These are phyloP conservation scores for Episyrphus balteatus DNA, from an alignment of 1,140 invertebrate species.

Conservation along the genomic window DNA sequence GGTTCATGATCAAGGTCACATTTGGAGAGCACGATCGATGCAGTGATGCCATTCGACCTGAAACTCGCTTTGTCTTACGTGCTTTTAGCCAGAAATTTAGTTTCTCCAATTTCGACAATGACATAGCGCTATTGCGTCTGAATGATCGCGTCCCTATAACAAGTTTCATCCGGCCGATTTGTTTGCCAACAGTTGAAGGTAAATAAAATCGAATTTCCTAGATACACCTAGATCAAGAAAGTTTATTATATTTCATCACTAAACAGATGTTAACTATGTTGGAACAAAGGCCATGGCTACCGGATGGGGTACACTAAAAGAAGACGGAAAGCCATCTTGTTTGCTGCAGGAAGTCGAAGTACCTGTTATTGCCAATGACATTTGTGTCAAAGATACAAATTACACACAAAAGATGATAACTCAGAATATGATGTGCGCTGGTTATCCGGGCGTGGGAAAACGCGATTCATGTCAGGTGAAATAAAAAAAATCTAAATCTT, in stretches of 20 bases:
- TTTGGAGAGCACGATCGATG: slow-evolving; percentile 77
- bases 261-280: slow-evolving; percentile 51
- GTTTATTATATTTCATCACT: neutral
- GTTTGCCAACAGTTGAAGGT: slow-evolving; percentile 56
- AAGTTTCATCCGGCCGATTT: slow-evolving; percentile 64
- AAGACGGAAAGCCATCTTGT: slow-evolving; percentile 70
- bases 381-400: slow-evolving; percentile 62
- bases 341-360: slow-evolving; percentile 70
- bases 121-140: slow-evolving; percentile 67
- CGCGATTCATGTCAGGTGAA: slow-evolving; percentile 76
- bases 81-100: slow-evolving; percentile 67
- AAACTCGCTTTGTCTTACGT: slow-evolving; percentile 62
- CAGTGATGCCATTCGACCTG: slow-evolving; percentile 51
- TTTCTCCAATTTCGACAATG: slow-evolving; percentile 72
- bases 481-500: neutral
- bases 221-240: neutral
- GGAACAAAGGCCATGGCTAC: slow-evolving; percentile 58
- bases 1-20: slow-evolving; percentile 80
- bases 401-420: slow-evolving; percentile 69
- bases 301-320: slow-evolving; percentile 75
- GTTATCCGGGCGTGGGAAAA: slow-evolving; percentile 57
- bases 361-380: slow-evolving; percentile 65
- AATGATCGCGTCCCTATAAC: slow-evolving; percentile 64
- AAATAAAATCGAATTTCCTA: slow-evolving; percentile 12
- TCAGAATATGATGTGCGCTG: slow-evolving; percentile 78